These are phyloP conservation scores for Cossypha heuglini DNA, from an alignment of 2,797 vertebrate species.

Conservation along the genomic window DNA sequence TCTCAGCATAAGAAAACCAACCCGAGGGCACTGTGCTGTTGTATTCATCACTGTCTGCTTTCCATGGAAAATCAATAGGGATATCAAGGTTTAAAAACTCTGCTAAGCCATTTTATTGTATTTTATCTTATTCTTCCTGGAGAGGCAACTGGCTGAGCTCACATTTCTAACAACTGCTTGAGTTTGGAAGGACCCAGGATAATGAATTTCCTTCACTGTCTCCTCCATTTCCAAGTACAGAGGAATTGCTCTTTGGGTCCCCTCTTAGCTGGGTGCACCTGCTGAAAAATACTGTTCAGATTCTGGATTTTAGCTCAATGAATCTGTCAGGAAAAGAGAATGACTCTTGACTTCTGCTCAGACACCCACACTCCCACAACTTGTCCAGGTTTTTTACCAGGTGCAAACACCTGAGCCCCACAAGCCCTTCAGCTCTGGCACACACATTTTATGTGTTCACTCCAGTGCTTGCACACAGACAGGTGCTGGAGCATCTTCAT, in stretches of 20 bases:
- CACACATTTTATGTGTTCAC: background rate
- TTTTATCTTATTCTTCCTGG: background rate
- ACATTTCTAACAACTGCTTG: background rate
- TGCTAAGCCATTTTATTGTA: background rate
- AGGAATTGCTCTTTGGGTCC: background rate
- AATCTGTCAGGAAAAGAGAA: background rate
- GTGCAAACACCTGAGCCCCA: background rate
- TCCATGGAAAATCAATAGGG: conserved; percentile 13
- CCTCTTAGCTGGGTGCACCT: background rate
- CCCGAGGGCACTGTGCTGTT: background rate
- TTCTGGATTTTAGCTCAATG: background rate
- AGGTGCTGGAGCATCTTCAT: background rate
- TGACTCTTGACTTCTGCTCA: background rate
- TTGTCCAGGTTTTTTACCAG: conserved; percentile 21
- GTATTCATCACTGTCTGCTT: background rate
- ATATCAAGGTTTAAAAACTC: background rate
- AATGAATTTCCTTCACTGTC: background rate
- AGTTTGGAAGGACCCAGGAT: background rate
- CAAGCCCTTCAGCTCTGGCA: conserved; percentile 6
- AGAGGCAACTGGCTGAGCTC: background rate
- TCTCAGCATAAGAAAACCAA: background rate
- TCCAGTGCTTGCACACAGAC: background rate
- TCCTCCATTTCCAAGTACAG: accelerated
- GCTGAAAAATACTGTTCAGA: background rate
- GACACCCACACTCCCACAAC: background rate